Base-by-base conservation (phyloP, 2,113 vertebrate species). In the Pelecanoides urinatrix region DNA sequence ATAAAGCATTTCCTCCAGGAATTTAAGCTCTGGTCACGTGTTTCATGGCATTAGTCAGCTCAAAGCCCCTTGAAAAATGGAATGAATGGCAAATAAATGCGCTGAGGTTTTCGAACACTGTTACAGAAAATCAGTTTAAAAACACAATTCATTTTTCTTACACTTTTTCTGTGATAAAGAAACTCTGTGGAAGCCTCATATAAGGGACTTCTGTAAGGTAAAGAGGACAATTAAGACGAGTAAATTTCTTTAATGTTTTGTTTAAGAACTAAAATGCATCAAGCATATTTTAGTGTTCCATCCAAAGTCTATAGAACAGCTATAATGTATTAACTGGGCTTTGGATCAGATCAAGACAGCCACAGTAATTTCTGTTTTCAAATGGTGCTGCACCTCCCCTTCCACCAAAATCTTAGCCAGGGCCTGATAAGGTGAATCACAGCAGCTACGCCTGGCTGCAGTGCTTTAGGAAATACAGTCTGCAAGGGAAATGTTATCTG, bases 261-360 rank as follows among this genome's bases (percentile, higher is more conserved):
- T 42, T 62, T 16, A 75, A 74, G n/a, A 75, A 90, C 67, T 52
- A 38, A 79, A 94, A 62, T 17, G 8, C 3, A 65, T 36, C 2
- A 59, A 55, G 6, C 25, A 3, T 20, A 58, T 82, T 72, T 78
- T 42, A 75, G 16, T n/a, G 58, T 67, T 75, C 20, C n/a, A 58
- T 36, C 20, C 16, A 45, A 91, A 78, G 40, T 4, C n/a, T 19
- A 32, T 2, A 82, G 52, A 66, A 62, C 7, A 59, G 2, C 11
- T 90, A 3, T 17, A 75, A 81, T 0, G 0, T 34, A 77, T 59
- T 56, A 62, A 50, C 4, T 58, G 12, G 20, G n/a, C 16, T 79
- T 79, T 70, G 42, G 30, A 66, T 42, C 13, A 22, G 53, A 38
- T 38, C 34, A 68, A 10, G 32, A 70, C 58, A 92, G 25, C 27